These are phyloP conservation scores for Spilarctia lutea DNA, from an alignment of 2,888 invertebrate species.

Conservation along the genomic window DNA sequence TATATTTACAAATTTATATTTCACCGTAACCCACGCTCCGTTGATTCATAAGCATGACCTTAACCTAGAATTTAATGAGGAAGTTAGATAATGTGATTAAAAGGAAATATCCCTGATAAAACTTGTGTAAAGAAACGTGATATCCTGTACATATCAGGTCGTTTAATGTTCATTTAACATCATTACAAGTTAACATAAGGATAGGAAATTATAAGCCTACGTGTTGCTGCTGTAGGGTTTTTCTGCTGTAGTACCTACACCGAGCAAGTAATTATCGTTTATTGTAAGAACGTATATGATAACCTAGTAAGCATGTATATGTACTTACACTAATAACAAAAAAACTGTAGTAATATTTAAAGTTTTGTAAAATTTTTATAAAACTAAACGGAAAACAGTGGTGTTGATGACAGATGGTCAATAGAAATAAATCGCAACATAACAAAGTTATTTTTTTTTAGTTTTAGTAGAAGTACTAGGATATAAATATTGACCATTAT, in stretches of 20 bases:
- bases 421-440: background rate
- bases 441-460: no score
- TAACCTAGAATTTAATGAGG: slow-evolving; percentile 40
- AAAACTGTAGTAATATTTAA: background rate
- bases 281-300: background rate
- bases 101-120: background rate
- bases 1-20: slow-evolving; percentile 16
- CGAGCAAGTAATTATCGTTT: background rate
- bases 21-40: slow-evolving; percentile 12
- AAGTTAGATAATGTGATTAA: slow-evolving; percentile 25
- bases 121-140: background rate
- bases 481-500: no score
- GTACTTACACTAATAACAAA: background rate
- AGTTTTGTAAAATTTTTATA: background rate
- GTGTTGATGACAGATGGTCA: background rate
- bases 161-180: background rate
- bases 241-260: background rate
- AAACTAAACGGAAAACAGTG: background rate
- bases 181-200: background rate
- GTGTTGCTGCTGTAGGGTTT: background rate
- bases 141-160: background rate
- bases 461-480: no score
- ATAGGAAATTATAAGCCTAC: background rate
- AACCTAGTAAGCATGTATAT: background rate
- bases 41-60: slow-evolving; percentile 34